Percentiles rank a stretch among this genome's conserved stretches.
Conservation (phyloP, 2,113 vertebrate genomes). For the Oncorhynchus masou region DNA sequence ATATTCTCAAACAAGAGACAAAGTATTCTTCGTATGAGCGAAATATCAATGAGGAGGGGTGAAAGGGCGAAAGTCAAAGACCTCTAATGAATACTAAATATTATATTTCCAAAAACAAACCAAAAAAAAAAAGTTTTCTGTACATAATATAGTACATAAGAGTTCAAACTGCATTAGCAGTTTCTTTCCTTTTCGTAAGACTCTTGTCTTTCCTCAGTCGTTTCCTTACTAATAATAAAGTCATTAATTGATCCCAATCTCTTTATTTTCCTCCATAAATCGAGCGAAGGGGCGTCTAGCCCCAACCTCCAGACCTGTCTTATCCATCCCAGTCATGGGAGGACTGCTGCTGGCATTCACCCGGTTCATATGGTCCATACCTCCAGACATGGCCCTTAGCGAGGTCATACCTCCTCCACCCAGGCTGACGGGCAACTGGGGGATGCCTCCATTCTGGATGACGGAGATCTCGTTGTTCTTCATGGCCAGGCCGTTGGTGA, state of each 20-base stretch:
- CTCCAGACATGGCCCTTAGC: constrained; percentile 81
- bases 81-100: constrained; percentile 80
- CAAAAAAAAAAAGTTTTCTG: constrained; percentile 69
- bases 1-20: constrained; percentile 84
- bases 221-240: constrained; percentile 47
- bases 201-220: constrained; percentile 60
- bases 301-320: constrained; percentile 82
- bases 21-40: constrained; percentile 75
- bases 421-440: constrained; percentile 91
- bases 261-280: constrained; percentile 98
- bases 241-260: constrained; percentile 94
- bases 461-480: constrained; percentile 99
- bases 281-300: constrained; percentile 88
- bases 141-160: constrained; percentile 78
- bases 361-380: constrained; percentile 80
- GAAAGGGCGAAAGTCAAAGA: constrained; percentile 73
- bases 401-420: constrained; percentile 86
- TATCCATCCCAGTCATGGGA: constrained; percentile 85
- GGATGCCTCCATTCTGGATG: constrained; percentile 97
- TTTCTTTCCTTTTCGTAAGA: constrained; percentile 61
- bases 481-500: constrained; percentile 96
- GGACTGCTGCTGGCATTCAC: constrained; percentile 83
- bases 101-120: constrained; percentile 77
- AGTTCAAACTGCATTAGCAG: constrained; percentile 76
- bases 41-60: constrained; percentile 73